Base-by-base conservation (phyloP, 2,888 invertebrate genomes). In the Drosophila dives region DNA sequence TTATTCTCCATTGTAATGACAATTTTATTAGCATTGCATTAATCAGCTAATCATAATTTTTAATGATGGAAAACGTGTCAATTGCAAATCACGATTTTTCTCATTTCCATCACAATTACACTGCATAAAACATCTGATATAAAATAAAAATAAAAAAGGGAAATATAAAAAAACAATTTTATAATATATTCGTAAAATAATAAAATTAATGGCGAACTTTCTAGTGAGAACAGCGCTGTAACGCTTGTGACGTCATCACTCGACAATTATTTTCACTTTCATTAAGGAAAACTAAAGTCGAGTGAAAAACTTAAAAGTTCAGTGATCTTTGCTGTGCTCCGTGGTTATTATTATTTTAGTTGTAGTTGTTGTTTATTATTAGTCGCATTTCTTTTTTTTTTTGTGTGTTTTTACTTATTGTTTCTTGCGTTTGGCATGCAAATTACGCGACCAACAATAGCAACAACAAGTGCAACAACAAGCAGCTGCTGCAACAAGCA, bases 51-150 rank as follows among this genome's bases (percentile, higher is more conserved):
- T 86, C 83, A 86, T 75, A 72, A 76, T 72, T 88, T 78, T 81
- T 75, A 87, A 83, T 87, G 80, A 77, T 85, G 87, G 75, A 87
- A 87, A 85, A 85, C 83, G 75, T 84, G 88, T 66, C 83, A 75
- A 63, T 71, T 70, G 64, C 64, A 33, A 59, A 60, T 76, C 75
- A 70, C 69, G 83, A 68, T 42, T 58, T 56, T 58, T 50, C 29
- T 5, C 11, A 20, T 42, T 11, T 42, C 29, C 26, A 29, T 53
- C 54, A 77, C 61, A 72, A 77, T 76, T 40, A 33, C 65, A 29
- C 32, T 65, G 60, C 34, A 66, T 78, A 51, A 36, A 70, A 62
- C 48, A 77, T 64, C 12, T 66, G 64, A 59, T 64, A 64, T 49
- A 74, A 64, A 53, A 55, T 61, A 58, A 71, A 17, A 26, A n/a